These are phyloP conservation scores for Epizoanthus stellaris DNA, from an alignment of 92 coral and sea anemone genomes.

Conservation along the genomic window DNA sequence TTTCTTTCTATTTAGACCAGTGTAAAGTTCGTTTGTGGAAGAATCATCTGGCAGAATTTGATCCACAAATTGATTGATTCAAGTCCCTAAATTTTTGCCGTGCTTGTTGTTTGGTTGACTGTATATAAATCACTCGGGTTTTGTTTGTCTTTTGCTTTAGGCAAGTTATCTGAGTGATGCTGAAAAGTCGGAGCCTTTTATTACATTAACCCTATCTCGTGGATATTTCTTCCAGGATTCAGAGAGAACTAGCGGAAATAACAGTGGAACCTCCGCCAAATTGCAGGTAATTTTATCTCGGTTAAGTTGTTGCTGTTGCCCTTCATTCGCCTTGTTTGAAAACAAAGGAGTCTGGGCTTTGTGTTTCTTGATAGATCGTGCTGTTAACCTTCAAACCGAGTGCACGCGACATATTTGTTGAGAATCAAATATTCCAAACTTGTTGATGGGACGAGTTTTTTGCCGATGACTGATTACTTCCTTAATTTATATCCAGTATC, in stretches of 20 bases:
- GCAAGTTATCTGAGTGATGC: constrained; percentile 9
- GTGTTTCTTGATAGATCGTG: constrained; percentile 41
- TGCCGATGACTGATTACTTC: constrained; percentile 48
- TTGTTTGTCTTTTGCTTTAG: constrained; percentile 37
- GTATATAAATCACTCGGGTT: constrained; percentile 36
- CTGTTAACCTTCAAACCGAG: constrained; percentile 52
- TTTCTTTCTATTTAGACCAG: neutral
- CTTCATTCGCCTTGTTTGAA: constrained; percentile 69
- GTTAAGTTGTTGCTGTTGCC: constrained; percentile 47
- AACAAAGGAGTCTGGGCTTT: constrained; percentile 74
- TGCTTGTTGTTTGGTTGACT: constrained; percentile 21
- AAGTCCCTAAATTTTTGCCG: constrained; percentile 18
- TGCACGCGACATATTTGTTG: constrained; percentile 15
- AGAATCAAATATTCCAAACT: constrained; percentile 20
- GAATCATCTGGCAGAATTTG: constrained; percentile 32
- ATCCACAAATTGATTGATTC: neutral
- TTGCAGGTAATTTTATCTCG: constrained; percentile 84
- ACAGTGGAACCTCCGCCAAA: constrained; percentile 99
- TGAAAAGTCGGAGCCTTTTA: neutral
- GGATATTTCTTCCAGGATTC: constrained; percentile 76
- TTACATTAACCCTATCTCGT: constrained; percentile 31
- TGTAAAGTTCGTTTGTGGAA: constrained; percentile 6
- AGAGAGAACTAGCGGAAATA: constrained; percentile 95
- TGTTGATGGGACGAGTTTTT: constrained; percentile 32
- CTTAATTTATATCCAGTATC: constrained; percentile 43